Conservation (phyloP, 2,113 vertebrate genomes). For the Erpornis zantholeuca region DNA sequence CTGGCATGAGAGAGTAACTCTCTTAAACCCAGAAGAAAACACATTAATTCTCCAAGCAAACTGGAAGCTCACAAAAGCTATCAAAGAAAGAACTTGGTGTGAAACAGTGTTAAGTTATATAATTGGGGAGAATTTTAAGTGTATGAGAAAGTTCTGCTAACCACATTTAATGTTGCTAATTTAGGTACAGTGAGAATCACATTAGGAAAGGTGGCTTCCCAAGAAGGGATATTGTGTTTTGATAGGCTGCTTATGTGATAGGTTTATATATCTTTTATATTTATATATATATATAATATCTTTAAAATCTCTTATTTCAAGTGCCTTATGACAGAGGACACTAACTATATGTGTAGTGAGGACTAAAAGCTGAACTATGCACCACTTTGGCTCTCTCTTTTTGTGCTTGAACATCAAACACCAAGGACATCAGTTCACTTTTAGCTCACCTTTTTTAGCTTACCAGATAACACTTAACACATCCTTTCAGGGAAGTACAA, state of each 20-base stretch:
- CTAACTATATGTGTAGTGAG: not conserved
- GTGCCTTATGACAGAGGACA: not conserved
- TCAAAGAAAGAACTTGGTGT: not conserved
- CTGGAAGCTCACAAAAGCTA: not conserved
- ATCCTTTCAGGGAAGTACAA: not conserved
- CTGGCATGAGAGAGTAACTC: slow-evolving; percentile 42
- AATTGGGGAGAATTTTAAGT: not conserved
- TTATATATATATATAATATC: not conserved
- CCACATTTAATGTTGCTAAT: not conserved
- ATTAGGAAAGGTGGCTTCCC: not conserved
- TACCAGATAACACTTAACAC: slow-evolving; percentile 9
- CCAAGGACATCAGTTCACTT: slow-evolving; percentile 28
- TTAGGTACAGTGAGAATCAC: not conserved
- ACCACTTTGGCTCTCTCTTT: not conserved
- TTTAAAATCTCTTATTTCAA: not conserved
- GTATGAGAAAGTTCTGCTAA: not conserved
- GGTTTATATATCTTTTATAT: not conserved
- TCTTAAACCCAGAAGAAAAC: slow-evolving; percentile 41
- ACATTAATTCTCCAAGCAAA: not conserved
- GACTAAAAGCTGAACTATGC: not conserved
- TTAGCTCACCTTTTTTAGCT: slow-evolving; percentile 29
- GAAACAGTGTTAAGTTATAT: not conserved
- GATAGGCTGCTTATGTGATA: not conserved
- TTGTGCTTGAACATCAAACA: slow-evolving; percentile 36
- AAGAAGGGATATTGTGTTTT: not conserved